A percentile compares a stretch with the other conserved stretches of the same genome.
phyloP scores from a whole-genome alignment of 1,140 invertebrate genomes.

The Pantala flavescens region DNA sequence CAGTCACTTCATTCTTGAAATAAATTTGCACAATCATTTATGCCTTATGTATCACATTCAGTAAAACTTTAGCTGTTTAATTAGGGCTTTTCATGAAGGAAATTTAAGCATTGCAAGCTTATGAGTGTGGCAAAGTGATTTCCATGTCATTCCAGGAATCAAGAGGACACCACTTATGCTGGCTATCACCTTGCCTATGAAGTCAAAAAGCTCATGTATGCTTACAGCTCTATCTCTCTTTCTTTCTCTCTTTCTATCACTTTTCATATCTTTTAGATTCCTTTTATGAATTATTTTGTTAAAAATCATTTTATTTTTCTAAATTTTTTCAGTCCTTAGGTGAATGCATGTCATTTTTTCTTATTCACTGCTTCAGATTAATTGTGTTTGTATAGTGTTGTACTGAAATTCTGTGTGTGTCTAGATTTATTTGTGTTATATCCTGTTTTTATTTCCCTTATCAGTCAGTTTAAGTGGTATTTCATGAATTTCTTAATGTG shows the following conservation, averaged over 20 bases:
- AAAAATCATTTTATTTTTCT: neutral
- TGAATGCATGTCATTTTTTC: neutral
- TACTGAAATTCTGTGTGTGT: neutral
- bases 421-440: neutral
- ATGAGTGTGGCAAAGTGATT: conserved; percentile 12
- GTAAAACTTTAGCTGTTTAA: neutral
- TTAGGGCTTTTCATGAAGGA: neutral
- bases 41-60: neutral
- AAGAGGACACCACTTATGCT: conserved; percentile 82
- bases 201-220: conserved; percentile 99
- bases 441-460: neutral
- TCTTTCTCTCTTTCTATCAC: neutral
- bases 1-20: no score
- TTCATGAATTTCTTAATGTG: no score
- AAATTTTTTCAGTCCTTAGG: neutral
- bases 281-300: neutral
- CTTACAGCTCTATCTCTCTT: conserved; percentile 35
- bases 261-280: conserved; percentile 11
- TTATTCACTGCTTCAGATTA: neutral
- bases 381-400: neutral
- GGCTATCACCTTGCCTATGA: conserved; percentile 97
- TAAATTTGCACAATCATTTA: no score
- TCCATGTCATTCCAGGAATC: conserved; percentile 30
- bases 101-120: neutral
- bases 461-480: no score